Conservation (phyloP, 2,797 vertebrate species). For the Hipposideros larvatus region DNA sequence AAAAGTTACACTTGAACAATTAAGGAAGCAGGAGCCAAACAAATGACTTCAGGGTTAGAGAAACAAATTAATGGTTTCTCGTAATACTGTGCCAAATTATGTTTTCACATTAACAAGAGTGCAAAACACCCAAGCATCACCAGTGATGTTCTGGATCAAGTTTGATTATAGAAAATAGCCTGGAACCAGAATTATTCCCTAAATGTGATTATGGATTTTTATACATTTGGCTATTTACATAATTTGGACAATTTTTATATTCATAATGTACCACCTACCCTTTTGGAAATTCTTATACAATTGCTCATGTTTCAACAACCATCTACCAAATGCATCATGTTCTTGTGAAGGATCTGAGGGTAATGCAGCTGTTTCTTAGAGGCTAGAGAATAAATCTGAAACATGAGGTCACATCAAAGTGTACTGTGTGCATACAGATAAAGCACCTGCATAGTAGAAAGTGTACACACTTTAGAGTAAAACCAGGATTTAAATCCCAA, state of each 20-base stretch:
- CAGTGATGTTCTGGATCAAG: conserved; percentile 57
- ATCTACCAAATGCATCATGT: background rate
- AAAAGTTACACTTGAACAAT: conserved; percentile 79
- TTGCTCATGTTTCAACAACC: background rate
- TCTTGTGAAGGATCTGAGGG: conserved; percentile 29
- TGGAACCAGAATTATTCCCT: conserved; percentile 32
- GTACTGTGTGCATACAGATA: background rate
- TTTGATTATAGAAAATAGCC: conserved; percentile 58
- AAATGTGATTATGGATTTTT: conserved; percentile 18
- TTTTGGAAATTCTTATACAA: conserved; percentile 44
- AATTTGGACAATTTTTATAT: conserved; percentile 42
- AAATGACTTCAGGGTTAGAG: conserved; percentile 69
- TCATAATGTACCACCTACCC: background rate
- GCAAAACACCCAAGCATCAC: conserved; percentile 53
- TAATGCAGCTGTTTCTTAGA: background rate
- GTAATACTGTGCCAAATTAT: conserved; percentile 58
- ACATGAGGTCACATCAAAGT: background rate
- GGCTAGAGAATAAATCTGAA: background rate
- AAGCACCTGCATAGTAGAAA: background rate
- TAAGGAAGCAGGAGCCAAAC: conserved; percentile 77
- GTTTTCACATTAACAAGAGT: conserved; percentile 71
- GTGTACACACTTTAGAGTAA: background rate
- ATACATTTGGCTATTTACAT: background rate
- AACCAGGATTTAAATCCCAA: conserved; percentile 28
- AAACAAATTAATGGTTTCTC: conserved; percentile 71